Evolutionary conservation across 2,888 invertebrate genomes (phyloP), one percentile per base, ranked within the genome.

Genomic region (Apamea epomidion): DNA sequence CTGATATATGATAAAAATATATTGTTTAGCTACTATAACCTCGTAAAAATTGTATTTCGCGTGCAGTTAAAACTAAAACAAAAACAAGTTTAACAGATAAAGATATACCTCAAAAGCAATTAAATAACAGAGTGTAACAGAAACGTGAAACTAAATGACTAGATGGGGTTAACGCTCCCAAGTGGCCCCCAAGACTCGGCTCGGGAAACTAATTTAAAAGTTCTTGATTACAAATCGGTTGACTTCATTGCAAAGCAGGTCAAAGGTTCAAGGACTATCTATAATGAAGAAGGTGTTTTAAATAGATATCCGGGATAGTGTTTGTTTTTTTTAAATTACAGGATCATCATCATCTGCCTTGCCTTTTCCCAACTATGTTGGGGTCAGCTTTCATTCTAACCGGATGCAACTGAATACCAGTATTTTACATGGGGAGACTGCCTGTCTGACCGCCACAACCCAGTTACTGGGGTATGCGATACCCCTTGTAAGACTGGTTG

Each of bases 131-230:
- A 62, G n/a, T 67, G 64, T 65, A 67, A 60, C 25, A n/a, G 45
- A 82, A 82, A 65, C 71, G 54, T 65, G 64, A 73, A 72, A 62
- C 51, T 80, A 73, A 86, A 82, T 85, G 60, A 77, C 62, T 75
- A 54, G 74, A 76, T 80, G 67, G 64, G 87, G 87, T 87, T 70
- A 87, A 87, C 74, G 85, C 12, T 78, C 86, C 86, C 87, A 65
- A 82, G 79, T 64, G 86, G 82, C 80, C 74, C 60, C 73, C 18
- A 45, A 78, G 74, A 72, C 67, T 81, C 70, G 54, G 70, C 80
- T 82, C 79, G 51, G 48, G 64, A 62, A 86, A 87, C 87, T 87
- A 87, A 86, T 86, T 87, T 85, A 85, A 86, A 87, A 86, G 85
- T 82, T 86, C 79, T 77, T 86, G 82, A 86, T 86, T 87, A 75